These are phyloP conservation scores for Hydractinia symbiolongicarpus DNA, from an alignment of 30 jellyfish, hydroid and myxozoan genomes.

Conservation along the genomic window DNA sequence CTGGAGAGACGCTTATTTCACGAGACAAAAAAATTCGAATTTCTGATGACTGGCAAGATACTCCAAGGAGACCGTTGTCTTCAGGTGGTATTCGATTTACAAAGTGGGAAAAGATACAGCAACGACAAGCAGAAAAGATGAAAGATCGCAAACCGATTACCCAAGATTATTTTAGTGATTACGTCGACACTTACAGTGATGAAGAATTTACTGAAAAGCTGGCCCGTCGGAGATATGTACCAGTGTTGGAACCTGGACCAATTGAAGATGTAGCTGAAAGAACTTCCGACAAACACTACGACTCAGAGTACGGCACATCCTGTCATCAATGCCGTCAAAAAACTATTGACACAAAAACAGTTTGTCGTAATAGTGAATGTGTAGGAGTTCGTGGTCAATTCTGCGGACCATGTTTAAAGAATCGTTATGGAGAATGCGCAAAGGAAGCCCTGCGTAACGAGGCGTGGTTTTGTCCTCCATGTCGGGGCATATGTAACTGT, in stretches of 20 bases:
- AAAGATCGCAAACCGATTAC: background rate
- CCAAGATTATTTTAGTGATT: background rate
- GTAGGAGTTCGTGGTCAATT: slow-evolving; percentile 91
- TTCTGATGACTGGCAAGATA: slow-evolving; percentile 33
- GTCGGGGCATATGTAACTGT: slow-evolving; percentile 96
- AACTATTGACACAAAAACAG: slow-evolving; percentile 87
- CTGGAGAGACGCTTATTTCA: background rate
- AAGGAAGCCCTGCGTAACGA: slow-evolving; percentile 66
- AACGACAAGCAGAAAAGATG: background rate
- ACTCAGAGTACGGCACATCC: slow-evolving; percentile 56
- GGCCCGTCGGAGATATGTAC: background rate
- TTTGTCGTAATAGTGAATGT: slow-evolving; percentile 71
- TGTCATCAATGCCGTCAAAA: slow-evolving; percentile 99
- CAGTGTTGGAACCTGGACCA: background rate
- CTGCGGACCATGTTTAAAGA: slow-evolving; percentile 93
- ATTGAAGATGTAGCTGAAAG: slow-evolving; percentile 53
- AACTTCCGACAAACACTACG: slow-evolving; percentile 72
- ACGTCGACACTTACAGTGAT: slow-evolving; percentile 8
- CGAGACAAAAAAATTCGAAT: slow-evolving; percentile 4
- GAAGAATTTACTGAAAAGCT: background rate
- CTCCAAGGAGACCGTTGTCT: slow-evolving; percentile 28
- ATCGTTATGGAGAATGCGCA: slow-evolving; percentile 97
- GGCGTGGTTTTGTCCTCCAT: slow-evolving; percentile 92
- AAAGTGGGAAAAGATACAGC: slow-evolving; percentile 7
- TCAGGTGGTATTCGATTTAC: slow-evolving; percentile 17